A percentile compares a stretch with the other conserved stretches of the same genome.
These are phyloP conservation scores for Sebastolobus altivelis DNA, from an alignment of 2,797 vertebrate genomes.

Conservation along the genomic window DNA sequence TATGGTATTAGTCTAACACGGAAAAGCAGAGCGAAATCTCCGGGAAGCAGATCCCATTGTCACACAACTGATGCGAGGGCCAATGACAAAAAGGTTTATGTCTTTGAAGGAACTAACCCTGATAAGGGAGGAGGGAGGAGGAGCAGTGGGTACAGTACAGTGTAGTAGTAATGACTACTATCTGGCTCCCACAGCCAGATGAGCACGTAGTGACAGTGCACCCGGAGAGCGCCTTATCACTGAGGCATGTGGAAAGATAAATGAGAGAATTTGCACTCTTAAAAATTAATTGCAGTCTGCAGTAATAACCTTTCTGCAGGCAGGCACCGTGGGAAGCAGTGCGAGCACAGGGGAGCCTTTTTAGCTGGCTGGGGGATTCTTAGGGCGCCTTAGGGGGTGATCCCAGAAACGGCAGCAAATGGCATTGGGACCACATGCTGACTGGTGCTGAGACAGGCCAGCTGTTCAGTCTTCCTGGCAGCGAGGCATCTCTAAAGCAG, in stretches of 20 bases:
- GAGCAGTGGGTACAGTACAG: slow-evolving; percentile 19
- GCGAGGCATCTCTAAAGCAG: slow-evolving; percentile 56
- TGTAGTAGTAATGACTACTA: slow-evolving; percentile 34
- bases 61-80: slow-evolving; percentile 37
- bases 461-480: slow-evolving; percentile 72
- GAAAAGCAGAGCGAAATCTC: slow-evolving; percentile 49
- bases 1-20: slow-evolving; percentile 50
- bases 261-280: slow-evolving; percentile 72
- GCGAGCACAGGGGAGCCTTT: slow-evolving; percentile 58
- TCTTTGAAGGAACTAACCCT: slow-evolving; percentile 43
- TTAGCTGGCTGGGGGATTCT: slow-evolving; percentile 63
- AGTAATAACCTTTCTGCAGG: slow-evolving; percentile 74
- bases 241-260: slow-evolving; percentile 66
- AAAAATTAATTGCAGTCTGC: slow-evolving; percentile 80
- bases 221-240: slow-evolving; percentile 58
- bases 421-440: slow-evolving; percentile 64
- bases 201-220: slow-evolving; percentile 38
- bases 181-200: slow-evolving; percentile 57
- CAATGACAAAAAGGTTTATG: slow-evolving; percentile 51
- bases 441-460: slow-evolving; percentile 67
- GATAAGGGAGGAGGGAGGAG: slow-evolving; percentile 34
- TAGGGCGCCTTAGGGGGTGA: slow-evolving; percentile 55
- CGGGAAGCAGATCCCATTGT: slow-evolving; percentile 48
- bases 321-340: slow-evolving; percentile 40
- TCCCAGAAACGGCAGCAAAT: slow-evolving; percentile 66